phyloP scores from a whole-genome alignment of 2,797 vertebrate species.

The Pangasius djambal region DNA sequence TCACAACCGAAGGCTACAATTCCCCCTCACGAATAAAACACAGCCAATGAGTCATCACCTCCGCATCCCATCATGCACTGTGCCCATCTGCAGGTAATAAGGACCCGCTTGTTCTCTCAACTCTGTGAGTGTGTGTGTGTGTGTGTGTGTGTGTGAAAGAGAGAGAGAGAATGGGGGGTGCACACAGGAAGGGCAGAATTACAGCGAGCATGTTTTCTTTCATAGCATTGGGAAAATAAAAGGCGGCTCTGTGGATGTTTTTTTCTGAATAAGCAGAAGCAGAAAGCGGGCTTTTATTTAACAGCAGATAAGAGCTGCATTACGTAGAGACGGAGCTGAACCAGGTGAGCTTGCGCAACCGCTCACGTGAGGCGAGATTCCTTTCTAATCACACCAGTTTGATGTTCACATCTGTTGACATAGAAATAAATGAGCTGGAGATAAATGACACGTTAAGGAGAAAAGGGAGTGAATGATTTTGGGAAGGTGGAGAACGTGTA shows the following conservation, averaged over 20 bases:
- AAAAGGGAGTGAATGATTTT: neutral
- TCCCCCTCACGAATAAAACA: slow-evolving; percentile 45
- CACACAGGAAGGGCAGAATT: slow-evolving; percentile 44
- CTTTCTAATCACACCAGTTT: slow-evolving; percentile 22
- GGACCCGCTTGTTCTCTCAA: slow-evolving; percentile 60
- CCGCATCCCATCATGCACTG: slow-evolving; percentile 55
- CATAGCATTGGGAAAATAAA: slow-evolving; percentile 19
- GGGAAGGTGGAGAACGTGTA: neutral
- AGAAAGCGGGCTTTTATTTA: slow-evolving; percentile 12
- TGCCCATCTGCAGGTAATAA: slow-evolving; percentile 60
- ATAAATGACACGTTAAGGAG: neutral
- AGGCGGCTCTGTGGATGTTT: slow-evolving; percentile 17
- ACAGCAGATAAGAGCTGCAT: slow-evolving; percentile 14
- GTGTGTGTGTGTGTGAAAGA: neutral
- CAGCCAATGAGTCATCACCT: slow-evolving; percentile 58
- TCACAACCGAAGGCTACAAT: slow-evolving; percentile 49
- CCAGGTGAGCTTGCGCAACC: slow-evolving; percentile 30
- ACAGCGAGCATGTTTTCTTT: slow-evolving; percentile 39
- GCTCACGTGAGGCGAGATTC: neutral
- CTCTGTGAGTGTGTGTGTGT: slow-evolving; percentile 13
- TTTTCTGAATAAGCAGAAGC: slow-evolving; percentile 30
- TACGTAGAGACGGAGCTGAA: neutral
- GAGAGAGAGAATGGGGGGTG: slow-evolving; percentile 24
- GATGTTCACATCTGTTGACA: slow-evolving; percentile 15
- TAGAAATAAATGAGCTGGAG: slow-evolving; percentile 15